Percentiles rank a stretch among this genome's conserved stretches.
phyloP scores from a whole-genome alignment of 1,140 invertebrate genomes.

The Drosophila sp. region DNA sequence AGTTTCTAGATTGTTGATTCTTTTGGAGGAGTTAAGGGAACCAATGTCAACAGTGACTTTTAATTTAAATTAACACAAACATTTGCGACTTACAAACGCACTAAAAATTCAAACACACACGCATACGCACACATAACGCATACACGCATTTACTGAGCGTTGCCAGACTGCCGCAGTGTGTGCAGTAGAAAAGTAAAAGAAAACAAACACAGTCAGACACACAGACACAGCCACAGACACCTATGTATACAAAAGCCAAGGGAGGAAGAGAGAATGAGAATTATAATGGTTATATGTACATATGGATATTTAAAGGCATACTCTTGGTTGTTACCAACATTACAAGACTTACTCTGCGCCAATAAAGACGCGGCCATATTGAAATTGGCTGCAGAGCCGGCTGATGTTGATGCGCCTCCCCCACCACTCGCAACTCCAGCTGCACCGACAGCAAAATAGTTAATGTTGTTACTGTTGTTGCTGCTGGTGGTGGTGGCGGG shows the following conservation, averaged over 20 bases:
- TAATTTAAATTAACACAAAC: too few relatives aligned
- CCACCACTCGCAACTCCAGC: conserved; percentile 34
- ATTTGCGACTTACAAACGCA: too few relatives aligned
- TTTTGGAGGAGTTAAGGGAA: too few relatives aligned
- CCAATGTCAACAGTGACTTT: too few relatives aligned
- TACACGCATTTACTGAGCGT: too few relatives aligned
- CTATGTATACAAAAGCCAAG: neutral
- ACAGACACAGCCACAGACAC: neutral
- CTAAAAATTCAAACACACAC: too few relatives aligned
- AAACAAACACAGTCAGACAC: neutral
- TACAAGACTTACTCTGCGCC: conserved; percentile 90
- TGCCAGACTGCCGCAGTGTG: too few relatives aligned
- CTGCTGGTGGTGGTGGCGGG: conserved; percentile 13
- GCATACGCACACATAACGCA: too few relatives aligned
- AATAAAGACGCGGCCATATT: conserved; percentile 88
- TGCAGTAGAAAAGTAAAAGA: neutral
- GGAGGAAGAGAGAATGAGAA: neutral
- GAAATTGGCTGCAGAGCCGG: conserved; percentile 72
- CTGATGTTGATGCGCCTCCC: conserved; percentile 51
- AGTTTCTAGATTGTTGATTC: too few relatives aligned
- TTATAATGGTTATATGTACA: conserved; percentile 15
- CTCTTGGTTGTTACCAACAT: conserved; percentile 84
- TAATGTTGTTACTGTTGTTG: conserved; percentile 20
- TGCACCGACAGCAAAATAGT: conserved; percentile 32
- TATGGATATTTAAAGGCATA: conserved; percentile 6